A percentile compares a stretch with the other conserved stretches of the same genome.
phyloP scores from a whole-genome alignment of 1,140 invertebrate species.

The Philopotamus ludificatus region DNA sequence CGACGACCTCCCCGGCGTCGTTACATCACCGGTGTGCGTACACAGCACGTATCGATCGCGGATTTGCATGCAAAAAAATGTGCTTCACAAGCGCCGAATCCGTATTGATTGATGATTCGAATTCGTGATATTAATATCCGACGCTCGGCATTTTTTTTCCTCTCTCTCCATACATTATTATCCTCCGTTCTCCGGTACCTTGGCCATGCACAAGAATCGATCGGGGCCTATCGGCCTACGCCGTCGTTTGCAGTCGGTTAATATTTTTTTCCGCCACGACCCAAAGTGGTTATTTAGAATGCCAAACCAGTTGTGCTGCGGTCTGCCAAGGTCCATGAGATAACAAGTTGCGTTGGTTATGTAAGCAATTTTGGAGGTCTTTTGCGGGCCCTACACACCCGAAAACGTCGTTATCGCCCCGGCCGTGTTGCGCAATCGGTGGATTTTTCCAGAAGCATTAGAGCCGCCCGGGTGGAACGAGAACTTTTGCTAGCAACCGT shows the following conservation, averaged over 20 bases:
- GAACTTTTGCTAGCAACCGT: too few species aligned
- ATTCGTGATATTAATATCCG: neutral
- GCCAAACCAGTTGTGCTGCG: slow-evolving; percentile 27
- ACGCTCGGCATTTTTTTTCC: neutral
- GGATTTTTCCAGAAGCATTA: too few species aligned
- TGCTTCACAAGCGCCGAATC: neutral
- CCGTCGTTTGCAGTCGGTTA: slow-evolving; percentile 6
- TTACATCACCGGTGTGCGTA: neutral
- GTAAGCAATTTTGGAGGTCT: slow-evolving; percentile 8
- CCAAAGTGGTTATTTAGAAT: slow-evolving; percentile 13
- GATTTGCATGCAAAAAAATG: neutral
- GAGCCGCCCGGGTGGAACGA: too few species aligned
- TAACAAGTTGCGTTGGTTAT: slow-evolving; percentile 26
- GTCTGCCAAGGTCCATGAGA: slow-evolving; percentile 26
- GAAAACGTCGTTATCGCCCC: neutral
- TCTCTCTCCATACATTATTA: too few species aligned
- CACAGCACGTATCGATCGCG: too few species aligned
- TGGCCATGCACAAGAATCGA: too few species aligned
- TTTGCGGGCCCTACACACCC: neutral
- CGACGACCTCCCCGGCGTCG: neutral
- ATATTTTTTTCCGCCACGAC: slow-evolving; percentile 2
- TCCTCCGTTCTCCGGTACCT: too few species aligned
- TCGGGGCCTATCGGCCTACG: neutral
- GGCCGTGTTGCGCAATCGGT: neutral
- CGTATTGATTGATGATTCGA: neutral